Conservation (phyloP, 37 sponge, comb jelly and placozoan species). For the Theonella swinhoei region DNA sequence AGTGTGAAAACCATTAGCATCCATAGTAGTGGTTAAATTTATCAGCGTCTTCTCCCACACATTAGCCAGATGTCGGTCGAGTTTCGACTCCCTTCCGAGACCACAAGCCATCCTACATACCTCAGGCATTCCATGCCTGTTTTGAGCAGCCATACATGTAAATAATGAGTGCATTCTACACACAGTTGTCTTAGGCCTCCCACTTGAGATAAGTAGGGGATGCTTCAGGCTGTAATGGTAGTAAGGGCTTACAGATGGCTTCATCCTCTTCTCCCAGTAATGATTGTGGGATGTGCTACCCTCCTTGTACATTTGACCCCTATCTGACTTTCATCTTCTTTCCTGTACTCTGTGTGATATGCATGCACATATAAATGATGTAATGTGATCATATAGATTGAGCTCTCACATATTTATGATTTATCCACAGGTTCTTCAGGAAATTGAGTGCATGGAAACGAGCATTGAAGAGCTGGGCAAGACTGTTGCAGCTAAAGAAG, state of each 20-base stretch:
- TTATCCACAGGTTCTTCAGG: slow-evolving; percentile 72
- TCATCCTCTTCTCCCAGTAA: not conserved
- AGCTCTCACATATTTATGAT: too few relatives aligned
- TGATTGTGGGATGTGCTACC: not conserved
- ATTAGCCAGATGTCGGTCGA: not conserved
- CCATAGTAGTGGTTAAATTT: not conserved
- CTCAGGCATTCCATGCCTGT: not conserved
- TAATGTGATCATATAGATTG: too few relatives aligned
- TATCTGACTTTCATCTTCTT: too few relatives aligned
- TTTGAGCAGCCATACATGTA: not conserved
- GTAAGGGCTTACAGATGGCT: not conserved
- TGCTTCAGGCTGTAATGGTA: not conserved
- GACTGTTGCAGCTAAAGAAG: slow-evolving; percentile 70
- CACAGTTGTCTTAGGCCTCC: not conserved
- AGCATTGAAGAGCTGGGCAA: slow-evolving; percentile 68
- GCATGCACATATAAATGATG: too few relatives aligned
- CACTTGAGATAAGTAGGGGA: not conserved
- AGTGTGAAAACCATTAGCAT: too few relatives aligned
- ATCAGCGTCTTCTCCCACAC: not conserved
- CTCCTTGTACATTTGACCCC: not conserved
- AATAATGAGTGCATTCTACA: not conserved
- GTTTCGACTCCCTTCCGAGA: not conserved
- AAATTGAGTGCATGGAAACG: slow-evolving; percentile 74
- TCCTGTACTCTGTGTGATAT: not conserved
- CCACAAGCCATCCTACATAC: not conserved